Evolutionary conservation across 2,113 vertebrate species (phyloP).

Genomic region (Sylvietta virens): DNA sequence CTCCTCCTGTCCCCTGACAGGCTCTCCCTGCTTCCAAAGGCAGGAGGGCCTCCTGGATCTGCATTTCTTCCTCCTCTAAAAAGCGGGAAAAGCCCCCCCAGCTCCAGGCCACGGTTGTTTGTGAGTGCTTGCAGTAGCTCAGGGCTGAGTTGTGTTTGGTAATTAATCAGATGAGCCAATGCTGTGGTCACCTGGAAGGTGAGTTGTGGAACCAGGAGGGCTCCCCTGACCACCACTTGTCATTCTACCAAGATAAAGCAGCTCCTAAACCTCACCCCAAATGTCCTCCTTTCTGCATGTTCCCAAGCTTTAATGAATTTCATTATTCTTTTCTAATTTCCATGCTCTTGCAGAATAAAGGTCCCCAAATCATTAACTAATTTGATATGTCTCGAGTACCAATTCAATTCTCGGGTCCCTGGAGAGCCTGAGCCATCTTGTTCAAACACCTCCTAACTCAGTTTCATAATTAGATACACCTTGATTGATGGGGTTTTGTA

Average conservation of each 20-base stretch:
- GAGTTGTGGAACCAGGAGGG: background rate
- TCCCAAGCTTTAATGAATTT: constrained; percentile 70
- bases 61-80: background rate
- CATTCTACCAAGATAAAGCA: constrained; percentile 34
- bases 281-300: constrained; percentile 36
- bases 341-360: constrained; percentile 72
- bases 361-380: constrained; percentile 80
- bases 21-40: background rate
- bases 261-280: constrained; percentile 42
- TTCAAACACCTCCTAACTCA: constrained; percentile 79
- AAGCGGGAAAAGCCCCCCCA: background rate
- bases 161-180: background rate
- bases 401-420: constrained; percentile 71
- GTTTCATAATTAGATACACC: constrained; percentile 77
- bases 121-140: background rate
- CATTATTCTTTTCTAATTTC: constrained; percentile 78
- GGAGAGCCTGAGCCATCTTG: constrained; percentile 68
- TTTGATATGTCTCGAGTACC: constrained; percentile 75
- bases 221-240: background rate
- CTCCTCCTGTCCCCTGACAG: background rate
- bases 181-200: background rate
- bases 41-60: background rate
- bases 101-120: background rate
- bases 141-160: background rate
- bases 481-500: constrained; percentile 70